phyloP scores from a whole-genome alignment of 2,797 vertebrate species.

The Girardinus metallicus region DNA sequence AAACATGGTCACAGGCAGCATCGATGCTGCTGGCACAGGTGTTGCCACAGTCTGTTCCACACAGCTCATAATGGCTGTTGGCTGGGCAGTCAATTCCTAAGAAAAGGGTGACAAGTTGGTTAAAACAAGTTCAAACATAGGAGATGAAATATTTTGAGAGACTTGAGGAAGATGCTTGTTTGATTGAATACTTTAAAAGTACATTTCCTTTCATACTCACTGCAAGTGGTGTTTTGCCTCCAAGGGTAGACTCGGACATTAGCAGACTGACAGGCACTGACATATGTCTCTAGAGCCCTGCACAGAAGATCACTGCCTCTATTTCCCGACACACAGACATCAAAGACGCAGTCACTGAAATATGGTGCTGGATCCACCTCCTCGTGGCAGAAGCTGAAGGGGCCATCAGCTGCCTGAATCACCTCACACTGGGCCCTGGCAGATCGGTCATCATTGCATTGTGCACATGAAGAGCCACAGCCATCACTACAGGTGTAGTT shows the following conservation, averaged over 20 bases:
- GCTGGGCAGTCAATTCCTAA: slow-evolving; percentile 65
- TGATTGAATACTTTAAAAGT: neutral
- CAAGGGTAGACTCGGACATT: slow-evolving; percentile 74
- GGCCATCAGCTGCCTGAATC: slow-evolving; percentile 68
- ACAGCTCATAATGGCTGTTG: slow-evolving; percentile 79
- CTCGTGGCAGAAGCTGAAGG: slow-evolving; percentile 77
- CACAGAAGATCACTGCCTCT: slow-evolving; percentile 65
- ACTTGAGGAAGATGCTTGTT: neutral
- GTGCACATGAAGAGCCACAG: slow-evolving; percentile 55
- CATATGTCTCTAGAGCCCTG: slow-evolving; percentile 71
- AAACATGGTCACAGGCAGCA: slow-evolving; percentile 59
- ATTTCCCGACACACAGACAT: slow-evolving; percentile 68
- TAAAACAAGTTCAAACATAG: neutral
- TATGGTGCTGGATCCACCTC: slow-evolving; percentile 69
- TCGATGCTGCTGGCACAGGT: slow-evolving; percentile 64
- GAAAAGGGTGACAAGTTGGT: neutral
- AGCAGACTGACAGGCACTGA: slow-evolving; percentile 79
- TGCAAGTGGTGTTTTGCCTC: slow-evolving; percentile 80
- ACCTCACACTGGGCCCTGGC: slow-evolving; percentile 69
- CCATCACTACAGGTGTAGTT: slow-evolving; percentile 67
- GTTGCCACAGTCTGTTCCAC: slow-evolving; percentile 72
- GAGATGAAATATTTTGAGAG: too few species aligned
- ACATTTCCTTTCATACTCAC: slow-evolving; percentile 67
- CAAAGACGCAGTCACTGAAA: slow-evolving; percentile 82
- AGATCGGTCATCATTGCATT: slow-evolving; percentile 15